Evolutionary conservation across 2,113 vertebrate species (phyloP).

Genomic region (Tragelaphus imberbis): DNA sequence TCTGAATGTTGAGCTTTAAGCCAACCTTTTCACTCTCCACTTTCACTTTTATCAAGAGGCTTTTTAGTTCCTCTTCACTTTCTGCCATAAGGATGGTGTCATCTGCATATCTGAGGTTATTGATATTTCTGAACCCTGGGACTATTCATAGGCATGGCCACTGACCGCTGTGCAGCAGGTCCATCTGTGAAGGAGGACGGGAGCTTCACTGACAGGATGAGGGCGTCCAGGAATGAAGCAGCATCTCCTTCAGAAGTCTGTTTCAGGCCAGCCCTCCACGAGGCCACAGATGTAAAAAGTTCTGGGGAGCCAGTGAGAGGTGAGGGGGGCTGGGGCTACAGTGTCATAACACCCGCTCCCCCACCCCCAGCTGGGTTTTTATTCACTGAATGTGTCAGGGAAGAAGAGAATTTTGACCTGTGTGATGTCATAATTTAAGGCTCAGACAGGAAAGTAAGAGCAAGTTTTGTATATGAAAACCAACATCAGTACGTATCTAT

Average conservation of each 20-base stretch:
- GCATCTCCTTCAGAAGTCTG: not conserved
- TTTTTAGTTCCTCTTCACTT: too few relatives aligned
- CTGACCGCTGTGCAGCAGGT: not conserved
- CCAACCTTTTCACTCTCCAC: too few relatives aligned
- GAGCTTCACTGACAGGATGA: too few relatives aligned
- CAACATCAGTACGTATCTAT: not conserved
- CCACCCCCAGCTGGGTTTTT: not conserved
- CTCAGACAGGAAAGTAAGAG: not conserved
- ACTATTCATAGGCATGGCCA: not conserved
- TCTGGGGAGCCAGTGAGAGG: not conserved
- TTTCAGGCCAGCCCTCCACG: not conserved
- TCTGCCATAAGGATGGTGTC: too few relatives aligned
- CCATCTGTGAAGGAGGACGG: fast-evolving
- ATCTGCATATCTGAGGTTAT: too few relatives aligned
- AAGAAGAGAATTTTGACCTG: not conserved
- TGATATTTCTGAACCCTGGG: not conserved
- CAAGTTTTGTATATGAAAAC: not conserved
- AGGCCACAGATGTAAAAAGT: not conserved
- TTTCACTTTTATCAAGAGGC: too few relatives aligned
- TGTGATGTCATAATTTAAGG: not conserved
- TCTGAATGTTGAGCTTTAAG: too few relatives aligned
- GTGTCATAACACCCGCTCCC: fast-evolving
- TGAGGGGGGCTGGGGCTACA: too few relatives aligned
- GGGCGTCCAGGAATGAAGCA: not conserved
- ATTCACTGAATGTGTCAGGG: too few relatives aligned